Base-by-base conservation (phyloP, 2,113 vertebrate species). In the Labeo rohita region DNA sequence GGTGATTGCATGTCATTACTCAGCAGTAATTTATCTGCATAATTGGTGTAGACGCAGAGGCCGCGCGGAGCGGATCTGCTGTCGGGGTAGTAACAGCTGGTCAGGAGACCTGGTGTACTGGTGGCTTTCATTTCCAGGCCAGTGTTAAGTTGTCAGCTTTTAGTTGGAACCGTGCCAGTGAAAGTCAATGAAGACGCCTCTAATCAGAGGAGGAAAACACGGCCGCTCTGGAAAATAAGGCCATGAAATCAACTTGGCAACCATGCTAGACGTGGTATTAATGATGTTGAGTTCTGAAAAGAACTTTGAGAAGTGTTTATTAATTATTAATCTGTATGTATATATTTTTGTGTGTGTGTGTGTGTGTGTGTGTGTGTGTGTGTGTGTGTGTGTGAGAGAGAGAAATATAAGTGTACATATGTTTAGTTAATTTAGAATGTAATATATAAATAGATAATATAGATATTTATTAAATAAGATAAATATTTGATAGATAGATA, bases 1-100 rank as follows among this genome's bases (percentile, higher is more conserved):
- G 81, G 82, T 86, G 81, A 89, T 89, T 91, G 85, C 50, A 65
- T 50, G 65, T 74, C 84, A 87, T 88, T 86, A 89, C 68, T 52
- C 52, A 75, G 81, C 50, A 13, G 52, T 84, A 85, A 84, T 89
- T 90, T 88, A 84, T 90, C 84, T 85, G 85, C 13, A 63, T 89
- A 88, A 87, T 87, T 89, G 85, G 65, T n/a, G 52, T n/a, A 39
- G 75, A 88, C 74, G 50, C 45, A n/a, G 34, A 23, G 76, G 74
- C 47, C 15, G 7, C 43, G 78, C 73, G 10, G 82, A 59, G 79
- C 36, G 6, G 36, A 85, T 87, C 50, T 84, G 54, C 65, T 79
- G 72, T 49, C n/a, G 8, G 36, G 6, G 43, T 87, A 83, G 85
- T 82, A 84, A 82, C 70, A 59, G 85, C 70, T 56, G 84, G 80